Conservation (phyloP, 2,113 vertebrate genomes). For the Leuciscus idus region DNA sequence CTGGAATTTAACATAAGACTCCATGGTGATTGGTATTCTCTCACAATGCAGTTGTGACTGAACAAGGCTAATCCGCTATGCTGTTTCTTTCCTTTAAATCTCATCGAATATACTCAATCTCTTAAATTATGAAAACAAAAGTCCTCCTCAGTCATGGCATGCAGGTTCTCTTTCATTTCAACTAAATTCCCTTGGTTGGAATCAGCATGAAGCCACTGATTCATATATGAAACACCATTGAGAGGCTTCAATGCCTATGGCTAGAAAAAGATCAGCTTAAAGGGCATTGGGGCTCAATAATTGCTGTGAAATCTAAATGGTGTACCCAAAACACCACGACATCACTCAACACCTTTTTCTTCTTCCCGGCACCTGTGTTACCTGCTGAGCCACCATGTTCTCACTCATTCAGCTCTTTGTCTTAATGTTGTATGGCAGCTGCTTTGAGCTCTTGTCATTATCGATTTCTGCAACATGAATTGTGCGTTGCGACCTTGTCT, state of each 20-base stretch:
- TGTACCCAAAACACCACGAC: conserved; percentile 40
- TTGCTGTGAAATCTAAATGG: conserved; percentile 43
- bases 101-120: conserved; percentile 3
- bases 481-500: background rate
- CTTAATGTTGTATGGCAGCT: conserved; percentile 23
- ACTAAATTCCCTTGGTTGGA: conserved; percentile 45
- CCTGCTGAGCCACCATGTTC: conserved; percentile 31
- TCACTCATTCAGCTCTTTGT: conserved; percentile 44
- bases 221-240: conserved; percentile 38
- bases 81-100: conserved; percentile 6
- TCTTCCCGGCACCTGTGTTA: conserved; percentile 19
- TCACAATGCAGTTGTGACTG: background rate
- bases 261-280: conserved; percentile 25
- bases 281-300: conserved; percentile 43
- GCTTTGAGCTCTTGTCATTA: conserved; percentile 31
- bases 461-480: conserved; percentile 20
- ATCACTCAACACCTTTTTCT: conserved; percentile 30
- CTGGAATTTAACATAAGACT: background rate
- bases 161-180: conserved; percentile 38
- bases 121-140: conserved; percentile 36
- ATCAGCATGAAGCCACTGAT: conserved; percentile 44
- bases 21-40: background rate
- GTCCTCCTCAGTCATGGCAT: conserved; percentile 7
- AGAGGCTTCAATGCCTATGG: conserved; percentile 3
- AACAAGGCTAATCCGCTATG: background rate